phyloP scores from a whole-genome alignment of 2,113 vertebrate species.

The Oryzias javanicus region DNA sequence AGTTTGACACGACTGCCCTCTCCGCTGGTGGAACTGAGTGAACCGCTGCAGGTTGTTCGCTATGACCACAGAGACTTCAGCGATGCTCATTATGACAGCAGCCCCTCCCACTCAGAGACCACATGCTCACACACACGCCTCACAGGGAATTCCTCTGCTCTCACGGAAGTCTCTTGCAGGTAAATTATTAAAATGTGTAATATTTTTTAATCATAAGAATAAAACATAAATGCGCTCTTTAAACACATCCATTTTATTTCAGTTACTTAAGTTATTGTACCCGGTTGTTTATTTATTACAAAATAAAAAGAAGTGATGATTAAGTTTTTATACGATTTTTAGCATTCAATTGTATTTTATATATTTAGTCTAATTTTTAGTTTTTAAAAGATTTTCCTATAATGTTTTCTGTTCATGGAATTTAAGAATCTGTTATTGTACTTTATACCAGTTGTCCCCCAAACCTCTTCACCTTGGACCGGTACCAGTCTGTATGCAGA shows the following conservation, averaged over 20 bases:
- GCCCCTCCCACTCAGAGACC: slow-evolving; percentile 83
- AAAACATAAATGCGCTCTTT: no score
- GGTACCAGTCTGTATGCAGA: no score
- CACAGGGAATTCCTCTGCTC: slow-evolving; percentile 82
- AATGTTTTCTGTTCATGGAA: neutral
- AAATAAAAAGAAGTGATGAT: no score
- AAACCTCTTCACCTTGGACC: no score
- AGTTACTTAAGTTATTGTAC: no score
- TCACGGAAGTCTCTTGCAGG: slow-evolving; percentile 92
- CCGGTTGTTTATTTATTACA: no score
- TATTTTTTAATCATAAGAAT: no score
- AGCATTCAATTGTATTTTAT: neutral
- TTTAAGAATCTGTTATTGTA: neutral
- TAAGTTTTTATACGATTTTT: neutral
- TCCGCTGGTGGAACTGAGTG: slow-evolving; percentile 89
- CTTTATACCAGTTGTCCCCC: no score
- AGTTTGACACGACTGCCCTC: slow-evolving; percentile 87
- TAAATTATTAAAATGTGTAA: slow-evolving; percentile 31
- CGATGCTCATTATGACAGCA: slow-evolving; percentile 93
- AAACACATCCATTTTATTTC: no score
- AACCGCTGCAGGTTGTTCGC: slow-evolving; percentile 91
- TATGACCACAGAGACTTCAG: slow-evolving; percentile 91
- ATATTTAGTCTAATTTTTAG: neutral
- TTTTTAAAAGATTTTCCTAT: neutral
- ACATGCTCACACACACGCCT: slow-evolving; percentile 91